These are phyloP conservation scores for Cephus spinipes DNA, from an alignment of 2,888 invertebrate species.

Conservation along the genomic window DNA sequence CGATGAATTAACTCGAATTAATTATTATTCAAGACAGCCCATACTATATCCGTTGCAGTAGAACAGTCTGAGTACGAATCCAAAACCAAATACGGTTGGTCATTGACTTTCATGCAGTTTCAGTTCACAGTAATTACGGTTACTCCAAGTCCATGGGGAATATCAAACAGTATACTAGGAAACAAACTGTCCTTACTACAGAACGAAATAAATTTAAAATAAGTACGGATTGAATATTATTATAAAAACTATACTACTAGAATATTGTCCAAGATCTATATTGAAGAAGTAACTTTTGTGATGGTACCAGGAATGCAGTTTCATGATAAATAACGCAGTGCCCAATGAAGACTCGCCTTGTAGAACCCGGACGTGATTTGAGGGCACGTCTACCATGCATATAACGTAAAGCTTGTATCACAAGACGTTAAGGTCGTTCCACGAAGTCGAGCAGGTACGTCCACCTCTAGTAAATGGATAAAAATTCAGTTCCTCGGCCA, in stretches of 20 bases:
- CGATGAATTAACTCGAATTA: conserved; percentile 23
- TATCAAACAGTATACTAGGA: conserved; percentile 11
- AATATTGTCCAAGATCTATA: not conserved
- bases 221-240: not conserved
- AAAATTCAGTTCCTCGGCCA: not conserved
- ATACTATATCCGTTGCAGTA: conserved; percentile 47
- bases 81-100: conserved; percentile 49
- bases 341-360: conserved; percentile 24
- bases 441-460: not conserved
- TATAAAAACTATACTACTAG: not conserved
- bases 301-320: conserved; percentile 32
- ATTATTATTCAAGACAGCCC: conserved; percentile 45
- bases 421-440: not conserved
- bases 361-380: conserved; percentile 40
- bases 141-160: conserved; percentile 21
- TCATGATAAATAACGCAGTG: not conserved
- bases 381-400: conserved; percentile 27
- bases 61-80: conserved; percentile 40
- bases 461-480: not conserved
- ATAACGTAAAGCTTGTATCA: conserved; percentile 24
- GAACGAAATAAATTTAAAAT: not conserved
- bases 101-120: conserved; percentile 40
- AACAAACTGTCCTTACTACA: not conserved
- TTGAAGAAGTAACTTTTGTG: not conserved
- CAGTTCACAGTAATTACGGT: conserved; percentile 11